Evolutionary conservation across 2,888 invertebrate genomes (phyloP), one percentile per base, ranked within the genome.

Genomic region (Dasypolia templi): DNA sequence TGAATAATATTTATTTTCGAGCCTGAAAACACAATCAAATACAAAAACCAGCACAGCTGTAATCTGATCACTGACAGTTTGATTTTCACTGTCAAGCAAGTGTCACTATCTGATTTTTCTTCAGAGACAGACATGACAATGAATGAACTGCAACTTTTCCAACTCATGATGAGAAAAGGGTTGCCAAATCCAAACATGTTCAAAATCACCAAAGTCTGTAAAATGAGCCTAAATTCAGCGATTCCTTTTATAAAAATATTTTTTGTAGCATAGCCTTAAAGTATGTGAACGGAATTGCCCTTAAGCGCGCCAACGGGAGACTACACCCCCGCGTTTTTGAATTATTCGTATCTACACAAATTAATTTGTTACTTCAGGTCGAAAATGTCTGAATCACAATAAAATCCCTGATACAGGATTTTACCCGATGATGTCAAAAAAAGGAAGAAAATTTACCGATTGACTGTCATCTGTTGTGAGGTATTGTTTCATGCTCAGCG

Each of bases 401-500:
- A 51, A n/a, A n/a, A n/a, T n/a, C n/a, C n/a, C n/a, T 1, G n/a
- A 5, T 51, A 2, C n/a, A 12, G 51, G 26, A 26, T 32, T 56
- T 19, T 32, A 55, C 1, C 32, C 1, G 19, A 56, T 7, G 19
- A 32, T 22, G 11, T 2, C 22, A 56, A 3, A 35, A 32, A 56
- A 17, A 56, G 19, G 2, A 4, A 11, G 11, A 2, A 22, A 22
- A 12, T 2, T 88, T 90, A 95, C 96, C 94, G 95, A 93, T 88
- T 95, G 91, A 80, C 92, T 93, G 66, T 96, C 96, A 64, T 95
- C 95, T 53, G 91, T 90, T 29, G 85, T 89, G 26, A 96, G 92
- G 39, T 93, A 88, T 85, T 96, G 96, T 85, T 96, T 94, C 89
- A 95, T 92, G 79, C 93, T 92, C 35, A 95, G 71, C 9, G 95